phyloP scores from a whole-genome alignment of 2,113 vertebrate genomes.

The Phalacrocorax carbo region DNA sequence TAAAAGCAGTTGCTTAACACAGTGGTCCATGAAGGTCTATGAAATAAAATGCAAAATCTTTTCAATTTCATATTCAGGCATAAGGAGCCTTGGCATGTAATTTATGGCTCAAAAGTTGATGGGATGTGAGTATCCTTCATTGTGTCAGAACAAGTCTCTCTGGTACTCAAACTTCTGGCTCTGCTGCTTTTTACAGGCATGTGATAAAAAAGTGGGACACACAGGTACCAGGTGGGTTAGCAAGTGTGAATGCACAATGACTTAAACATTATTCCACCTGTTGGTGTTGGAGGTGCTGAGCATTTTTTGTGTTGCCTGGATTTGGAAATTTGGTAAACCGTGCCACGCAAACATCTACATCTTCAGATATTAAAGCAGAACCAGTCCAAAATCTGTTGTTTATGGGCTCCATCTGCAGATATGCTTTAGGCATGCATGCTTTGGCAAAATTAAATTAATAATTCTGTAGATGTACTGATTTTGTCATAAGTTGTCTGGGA shows the following conservation, averaged over 20 bases:
- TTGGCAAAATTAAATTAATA: neutral
- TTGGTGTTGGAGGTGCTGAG: neutral
- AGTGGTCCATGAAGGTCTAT: neutral
- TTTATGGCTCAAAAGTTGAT: neutral
- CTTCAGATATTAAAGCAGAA: neutral
- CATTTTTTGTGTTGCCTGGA: neutral
- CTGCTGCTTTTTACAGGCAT: neutral
- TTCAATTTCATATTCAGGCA: neutral
- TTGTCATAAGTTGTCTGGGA: neutral
- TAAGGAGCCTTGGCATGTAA: neutral
- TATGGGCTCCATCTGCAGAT: neutral
- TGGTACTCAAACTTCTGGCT: neutral
- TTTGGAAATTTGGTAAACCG: neutral
- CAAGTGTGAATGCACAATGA: neutral
- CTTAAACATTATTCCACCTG: neutral
- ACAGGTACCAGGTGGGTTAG: neutral
- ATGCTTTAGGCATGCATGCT: neutral
- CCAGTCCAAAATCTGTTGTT: neutral
- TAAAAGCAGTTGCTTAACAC: neutral
- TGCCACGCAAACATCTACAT: neutral
- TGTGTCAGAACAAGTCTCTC: neutral
- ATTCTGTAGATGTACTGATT: neutral
- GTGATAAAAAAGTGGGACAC: neutral
- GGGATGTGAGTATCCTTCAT: neutral
- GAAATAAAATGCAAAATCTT: neutral